A percentile compares a stretch with the other conserved stretches of the same genome.
Conservation (phyloP, 2,113 vertebrate species). For the Pygoscelis antarcticus region DNA sequence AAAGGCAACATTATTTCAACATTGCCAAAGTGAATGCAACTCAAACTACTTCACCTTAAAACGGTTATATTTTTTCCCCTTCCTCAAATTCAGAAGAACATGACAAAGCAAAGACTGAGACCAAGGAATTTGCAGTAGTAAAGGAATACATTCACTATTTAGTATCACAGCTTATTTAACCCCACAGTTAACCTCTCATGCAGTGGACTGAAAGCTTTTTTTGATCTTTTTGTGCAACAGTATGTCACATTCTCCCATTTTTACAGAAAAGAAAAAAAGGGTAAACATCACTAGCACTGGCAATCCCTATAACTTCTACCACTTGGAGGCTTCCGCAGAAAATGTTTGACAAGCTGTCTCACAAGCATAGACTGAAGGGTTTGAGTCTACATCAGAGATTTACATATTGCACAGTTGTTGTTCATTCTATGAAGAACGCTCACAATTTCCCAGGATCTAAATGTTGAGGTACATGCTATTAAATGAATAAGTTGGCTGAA, state of each 20-base stretch:
- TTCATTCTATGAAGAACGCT: background rate
- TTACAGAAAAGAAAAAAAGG: background rate
- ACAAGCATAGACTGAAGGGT: background rate
- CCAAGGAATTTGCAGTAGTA: background rate
- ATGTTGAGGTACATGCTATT: background rate
- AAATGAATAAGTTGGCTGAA: background rate
- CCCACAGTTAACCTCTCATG: background rate
- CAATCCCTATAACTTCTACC: background rate
- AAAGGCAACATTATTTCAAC: background rate
- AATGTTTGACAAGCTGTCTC: background rate
- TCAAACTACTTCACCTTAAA: background rate
- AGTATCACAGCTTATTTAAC: background rate
- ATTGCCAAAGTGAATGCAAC: background rate
- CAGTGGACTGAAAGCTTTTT: background rate
- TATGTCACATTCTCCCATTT: background rate
- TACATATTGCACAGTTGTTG: background rate
- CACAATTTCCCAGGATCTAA: background rate
- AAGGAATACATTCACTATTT: background rate
- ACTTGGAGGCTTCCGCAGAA: background rate
- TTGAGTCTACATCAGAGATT: background rate
- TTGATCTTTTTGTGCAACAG: background rate
- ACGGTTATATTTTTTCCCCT: background rate
- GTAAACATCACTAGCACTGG: background rate
- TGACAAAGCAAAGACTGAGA: background rate
- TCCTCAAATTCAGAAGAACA: background rate